These are phyloP conservation scores for Phainopepla nitens DNA, from an alignment of 2,113 vertebrate species.

Conservation along the genomic window DNA sequence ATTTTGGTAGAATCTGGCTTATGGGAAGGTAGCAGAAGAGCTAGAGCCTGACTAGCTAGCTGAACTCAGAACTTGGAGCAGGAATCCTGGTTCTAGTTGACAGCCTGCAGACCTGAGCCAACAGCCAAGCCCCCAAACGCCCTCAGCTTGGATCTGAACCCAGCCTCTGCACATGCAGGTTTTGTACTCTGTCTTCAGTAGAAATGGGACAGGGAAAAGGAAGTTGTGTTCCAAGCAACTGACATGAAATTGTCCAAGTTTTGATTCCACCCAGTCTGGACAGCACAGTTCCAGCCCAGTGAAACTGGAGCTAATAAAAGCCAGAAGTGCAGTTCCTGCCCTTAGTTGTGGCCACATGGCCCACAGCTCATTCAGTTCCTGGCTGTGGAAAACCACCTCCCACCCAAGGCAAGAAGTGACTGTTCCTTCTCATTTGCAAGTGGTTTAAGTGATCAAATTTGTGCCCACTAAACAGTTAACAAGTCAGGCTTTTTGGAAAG, in stretches of 20 bases:
- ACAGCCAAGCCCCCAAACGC: background rate
- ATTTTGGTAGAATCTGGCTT: background rate
- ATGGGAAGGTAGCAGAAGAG: background rate
- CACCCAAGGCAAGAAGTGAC: background rate
- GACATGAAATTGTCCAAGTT: background rate
- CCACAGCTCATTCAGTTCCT: background rate
- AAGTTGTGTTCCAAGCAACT: background rate
- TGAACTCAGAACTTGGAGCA: background rate
- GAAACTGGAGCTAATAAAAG: background rate
- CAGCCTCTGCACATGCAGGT: background rate
- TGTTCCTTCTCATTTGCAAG: background rate
- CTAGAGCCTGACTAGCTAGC: background rate
- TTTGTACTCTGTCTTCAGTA: background rate
- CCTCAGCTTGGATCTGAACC: background rate
- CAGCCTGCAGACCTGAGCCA: background rate
- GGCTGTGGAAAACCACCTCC: background rate
- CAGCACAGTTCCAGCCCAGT: background rate
- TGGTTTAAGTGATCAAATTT: background rate
- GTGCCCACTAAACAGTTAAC: background rate
- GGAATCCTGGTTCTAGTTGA: background rate
- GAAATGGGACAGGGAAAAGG: background rate
- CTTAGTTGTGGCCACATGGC: background rate
- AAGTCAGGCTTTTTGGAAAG: background rate
- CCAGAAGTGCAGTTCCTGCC: background rate
- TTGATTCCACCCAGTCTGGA: background rate